Conservation (phyloP, 2,797 vertebrate genomes). For the Enoplosus armatus region DNA sequence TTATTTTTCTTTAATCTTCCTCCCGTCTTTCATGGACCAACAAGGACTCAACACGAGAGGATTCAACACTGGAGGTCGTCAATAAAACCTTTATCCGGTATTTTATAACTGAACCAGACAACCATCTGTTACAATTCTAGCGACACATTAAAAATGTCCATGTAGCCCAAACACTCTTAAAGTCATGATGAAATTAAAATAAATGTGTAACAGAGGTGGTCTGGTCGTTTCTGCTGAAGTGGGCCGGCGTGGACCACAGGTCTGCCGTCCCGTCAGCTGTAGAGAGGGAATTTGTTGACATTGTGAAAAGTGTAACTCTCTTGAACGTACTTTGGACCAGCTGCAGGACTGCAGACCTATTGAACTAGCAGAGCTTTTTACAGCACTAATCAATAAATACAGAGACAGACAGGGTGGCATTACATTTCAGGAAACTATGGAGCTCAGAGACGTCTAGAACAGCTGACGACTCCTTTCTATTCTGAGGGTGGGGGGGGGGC, state of each 20-base stretch:
- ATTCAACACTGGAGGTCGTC: not conserved
- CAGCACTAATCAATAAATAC: constrained; percentile 53
- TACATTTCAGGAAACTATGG: constrained; percentile 38
- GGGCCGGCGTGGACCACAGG: too few species aligned
- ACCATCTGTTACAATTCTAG: too few species aligned
- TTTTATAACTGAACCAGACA: not conserved
- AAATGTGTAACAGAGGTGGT: too few species aligned
- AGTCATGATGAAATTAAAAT: too few species aligned
- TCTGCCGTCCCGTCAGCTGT: too few species aligned
- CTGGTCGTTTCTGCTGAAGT: too few species aligned
- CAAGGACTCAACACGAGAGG: too few species aligned
- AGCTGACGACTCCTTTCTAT: constrained; percentile 33
- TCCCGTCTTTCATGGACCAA: not conserved
- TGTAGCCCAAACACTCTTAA: too few species aligned
- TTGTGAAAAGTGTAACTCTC: too few species aligned
- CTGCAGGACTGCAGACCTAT: constrained; percentile 26
- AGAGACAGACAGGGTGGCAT: constrained; percentile 50
- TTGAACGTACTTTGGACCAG: not conserved
- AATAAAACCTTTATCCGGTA: not conserved
- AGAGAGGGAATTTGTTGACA: too few species aligned
- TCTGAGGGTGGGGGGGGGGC: not conserved
- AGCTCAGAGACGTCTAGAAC: constrained; percentile 23
- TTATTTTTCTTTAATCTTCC: not conserved
- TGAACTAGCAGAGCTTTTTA: constrained; percentile 34
- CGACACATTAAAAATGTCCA: too few species aligned